Evolutionary conservation across 1,140 invertebrate species (phyloP).

Genomic region (Delia radicum): DNA sequence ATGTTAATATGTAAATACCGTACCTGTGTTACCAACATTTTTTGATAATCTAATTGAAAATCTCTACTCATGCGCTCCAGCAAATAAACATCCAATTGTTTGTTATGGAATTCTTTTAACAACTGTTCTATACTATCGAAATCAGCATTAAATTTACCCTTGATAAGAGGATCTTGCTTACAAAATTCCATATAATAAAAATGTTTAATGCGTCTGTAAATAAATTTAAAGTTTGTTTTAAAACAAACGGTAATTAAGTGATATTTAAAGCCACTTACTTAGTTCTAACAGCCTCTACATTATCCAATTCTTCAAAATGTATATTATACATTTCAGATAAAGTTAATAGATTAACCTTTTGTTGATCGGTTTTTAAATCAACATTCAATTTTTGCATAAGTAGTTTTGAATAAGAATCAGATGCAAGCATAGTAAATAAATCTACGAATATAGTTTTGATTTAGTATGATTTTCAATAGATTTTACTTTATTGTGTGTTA

Average conservation of each 20-base stretch:
- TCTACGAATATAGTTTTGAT: conserved; percentile 28
- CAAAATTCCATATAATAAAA: conserved; percentile 52
- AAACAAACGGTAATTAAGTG: too few species aligned
- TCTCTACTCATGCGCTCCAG: conserved; percentile 47
- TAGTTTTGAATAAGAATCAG: conserved; percentile 35
- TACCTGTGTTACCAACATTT: conserved; percentile 48
- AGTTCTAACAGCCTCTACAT: conserved; percentile 36
- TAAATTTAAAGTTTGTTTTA: background rate
- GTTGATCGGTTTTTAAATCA: conserved; percentile 47
- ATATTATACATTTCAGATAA: conserved; percentile 50
- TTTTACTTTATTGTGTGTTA: background rate
- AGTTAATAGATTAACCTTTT: conserved; percentile 46
- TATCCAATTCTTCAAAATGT: conserved; percentile 36
- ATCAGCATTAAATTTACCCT: conserved; percentile 45
- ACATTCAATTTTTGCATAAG: conserved; percentile 38
- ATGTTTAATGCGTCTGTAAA: conserved; percentile 44
- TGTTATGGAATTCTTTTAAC: conserved; percentile 48
- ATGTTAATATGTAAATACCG: background rate
- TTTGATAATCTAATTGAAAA: conserved; percentile 49
- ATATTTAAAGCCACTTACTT: conserved; percentile 35
- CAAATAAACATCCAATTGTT: conserved; percentile 41
- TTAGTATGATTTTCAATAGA: too few species aligned
- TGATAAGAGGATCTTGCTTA: conserved; percentile 46
- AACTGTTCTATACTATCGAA: conserved; percentile 47
- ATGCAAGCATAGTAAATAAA: conserved; percentile 43